These are phyloP conservation scores for Chalcosyrphus nemorum DNA, from an alignment of 2,888 invertebrate genomes.

Conservation along the genomic window DNA sequence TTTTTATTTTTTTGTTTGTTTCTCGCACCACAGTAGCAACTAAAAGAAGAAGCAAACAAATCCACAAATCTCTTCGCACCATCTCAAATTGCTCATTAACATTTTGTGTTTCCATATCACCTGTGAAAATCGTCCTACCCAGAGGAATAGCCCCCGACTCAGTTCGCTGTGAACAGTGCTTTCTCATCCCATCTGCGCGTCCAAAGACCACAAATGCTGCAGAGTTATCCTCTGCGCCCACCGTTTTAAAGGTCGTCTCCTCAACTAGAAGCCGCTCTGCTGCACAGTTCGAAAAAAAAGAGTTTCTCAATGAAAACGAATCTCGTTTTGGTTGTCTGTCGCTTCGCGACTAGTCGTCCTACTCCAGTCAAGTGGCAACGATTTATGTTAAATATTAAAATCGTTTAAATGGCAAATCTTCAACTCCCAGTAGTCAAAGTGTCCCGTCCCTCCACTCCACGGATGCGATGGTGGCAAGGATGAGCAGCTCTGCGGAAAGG, in stretches of 20 bases:
- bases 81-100: conserved; percentile 83
- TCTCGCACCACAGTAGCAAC: conserved; percentile 28
- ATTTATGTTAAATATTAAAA: conserved; percentile 75
- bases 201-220: background rate
- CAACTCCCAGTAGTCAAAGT: conserved; percentile 64
- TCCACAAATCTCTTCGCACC: conserved; percentile 81
- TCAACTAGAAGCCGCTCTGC: background rate
- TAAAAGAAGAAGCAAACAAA: conserved; percentile 46
- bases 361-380: conserved; percentile 72
- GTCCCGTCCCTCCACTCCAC: conserved; percentile 16
- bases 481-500: conserved; percentile 29
- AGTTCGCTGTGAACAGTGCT: conserved; percentile 21
- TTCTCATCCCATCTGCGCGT: conserved; percentile 52
- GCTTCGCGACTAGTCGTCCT: conserved; percentile 63
- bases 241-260: conserved; percentile 64
- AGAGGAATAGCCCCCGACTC: conserved; percentile 9
- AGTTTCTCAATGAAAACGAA: conserved; percentile 71
- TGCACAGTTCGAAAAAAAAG: conserved; percentile 12
- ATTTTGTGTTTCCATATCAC: conserved; percentile 82
- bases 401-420: conserved; percentile 74
- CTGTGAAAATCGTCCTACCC: conserved; percentile 81
- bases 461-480: conserved; percentile 30
- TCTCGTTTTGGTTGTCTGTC: conserved; percentile 56
- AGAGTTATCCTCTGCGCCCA: conserved; percentile 49
- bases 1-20: background rate